Evolutionary conservation across 2,797 vertebrate genomes (phyloP).

Genomic region (Agapornis canus): DNA sequence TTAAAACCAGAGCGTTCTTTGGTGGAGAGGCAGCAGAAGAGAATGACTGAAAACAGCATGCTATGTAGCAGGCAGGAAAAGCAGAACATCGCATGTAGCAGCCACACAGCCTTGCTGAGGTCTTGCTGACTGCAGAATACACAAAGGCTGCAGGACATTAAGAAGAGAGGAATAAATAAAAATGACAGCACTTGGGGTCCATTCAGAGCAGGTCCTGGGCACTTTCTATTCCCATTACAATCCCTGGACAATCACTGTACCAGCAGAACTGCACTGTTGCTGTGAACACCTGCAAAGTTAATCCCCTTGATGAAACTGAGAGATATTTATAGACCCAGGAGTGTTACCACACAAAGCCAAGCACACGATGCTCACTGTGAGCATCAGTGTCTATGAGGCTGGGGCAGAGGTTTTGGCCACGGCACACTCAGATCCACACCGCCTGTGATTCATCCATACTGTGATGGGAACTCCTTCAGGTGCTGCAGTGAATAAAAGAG

Average conservation of each 20-base stretch:
- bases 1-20: neutral
- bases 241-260: neutral
- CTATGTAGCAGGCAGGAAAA: neutral
- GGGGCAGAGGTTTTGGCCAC: neutral
- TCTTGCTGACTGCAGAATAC: neutral
- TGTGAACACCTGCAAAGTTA: neutral
- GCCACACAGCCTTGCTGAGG: neutral
- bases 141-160: neutral
- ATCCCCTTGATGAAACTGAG: neutral
- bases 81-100: neutral
- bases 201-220: neutral
- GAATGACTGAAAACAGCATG: neutral
- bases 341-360: neutral
- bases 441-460: neutral
- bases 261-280: neutral
- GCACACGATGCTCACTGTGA: neutral
- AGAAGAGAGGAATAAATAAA: neutral
- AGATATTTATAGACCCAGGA: neutral
- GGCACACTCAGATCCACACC: neutral
- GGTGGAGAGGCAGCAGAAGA: neutral
- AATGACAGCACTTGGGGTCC: neutral
- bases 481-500: neutral
- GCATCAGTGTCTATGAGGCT: accelerated
- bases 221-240: neutral
- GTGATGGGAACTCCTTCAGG: neutral